Percentiles rank a stretch among this genome's conserved stretches.
Evolutionary conservation across 64 coral and sea anemone genomes (phyloP).

Genomic region (Catalaphyllia jardinei): DNA sequence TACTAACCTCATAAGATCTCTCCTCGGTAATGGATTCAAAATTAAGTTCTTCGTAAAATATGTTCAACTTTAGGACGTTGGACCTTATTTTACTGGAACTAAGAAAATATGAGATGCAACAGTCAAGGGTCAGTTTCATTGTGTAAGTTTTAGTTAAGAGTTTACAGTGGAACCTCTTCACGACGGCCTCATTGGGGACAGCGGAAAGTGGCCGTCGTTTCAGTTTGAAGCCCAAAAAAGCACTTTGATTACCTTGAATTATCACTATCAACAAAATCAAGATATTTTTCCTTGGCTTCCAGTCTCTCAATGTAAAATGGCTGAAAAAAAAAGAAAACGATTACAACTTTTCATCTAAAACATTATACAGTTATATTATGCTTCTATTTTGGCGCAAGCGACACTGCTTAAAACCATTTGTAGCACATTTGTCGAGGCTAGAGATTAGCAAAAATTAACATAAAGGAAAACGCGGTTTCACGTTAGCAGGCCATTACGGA

Average conservation of each 20-base stretch:
- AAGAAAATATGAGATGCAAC: neutral
- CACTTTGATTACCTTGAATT: slow-evolving; percentile 7
- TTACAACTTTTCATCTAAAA: neutral
- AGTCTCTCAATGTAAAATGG: neutral
- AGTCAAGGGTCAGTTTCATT: too few relatives aligned
- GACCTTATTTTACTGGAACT: neutral
- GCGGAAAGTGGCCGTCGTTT: too few relatives aligned
- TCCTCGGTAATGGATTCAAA: slow-evolving; percentile 59
- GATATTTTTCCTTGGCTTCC: neutral
- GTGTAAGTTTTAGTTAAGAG: too few relatives aligned
- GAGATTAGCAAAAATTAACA: too few relatives aligned
- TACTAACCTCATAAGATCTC: slow-evolving; percentile 47
- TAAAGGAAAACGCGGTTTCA: too few relatives aligned
- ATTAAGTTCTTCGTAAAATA: slow-evolving; percentile 74
- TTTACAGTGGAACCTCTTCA: too few relatives aligned
- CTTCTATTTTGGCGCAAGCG: too few relatives aligned
- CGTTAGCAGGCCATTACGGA: too few relatives aligned
- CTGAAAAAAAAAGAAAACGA: slow-evolving; percentile 1
- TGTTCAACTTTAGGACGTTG: slow-evolving; percentile 54
- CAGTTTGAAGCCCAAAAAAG: neutral
- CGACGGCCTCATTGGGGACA: too few relatives aligned
- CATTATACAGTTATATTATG: neutral
- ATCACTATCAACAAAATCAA: neutral
- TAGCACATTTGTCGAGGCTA: too few relatives aligned
- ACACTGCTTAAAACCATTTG: too few relatives aligned